These are phyloP conservation scores for Callipepla squamata DNA, from an alignment of 2,113 vertebrate species.

Conservation along the genomic window DNA sequence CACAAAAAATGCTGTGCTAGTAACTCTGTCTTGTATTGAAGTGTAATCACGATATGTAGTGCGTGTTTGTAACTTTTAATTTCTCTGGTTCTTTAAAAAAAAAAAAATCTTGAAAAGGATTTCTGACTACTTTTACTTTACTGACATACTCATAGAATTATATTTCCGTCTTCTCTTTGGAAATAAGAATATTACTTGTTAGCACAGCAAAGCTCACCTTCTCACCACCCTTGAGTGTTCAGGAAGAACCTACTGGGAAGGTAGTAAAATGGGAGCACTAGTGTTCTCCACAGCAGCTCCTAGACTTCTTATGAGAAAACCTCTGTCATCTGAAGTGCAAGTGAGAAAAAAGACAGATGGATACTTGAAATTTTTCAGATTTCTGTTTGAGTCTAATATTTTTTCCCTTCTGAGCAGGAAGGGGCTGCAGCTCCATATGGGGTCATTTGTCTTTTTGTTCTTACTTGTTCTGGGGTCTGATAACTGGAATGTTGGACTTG, in stretches of 20 bases:
- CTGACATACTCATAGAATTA: background rate
- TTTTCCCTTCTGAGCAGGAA: background rate
- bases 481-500: background rate
- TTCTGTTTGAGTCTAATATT: background rate
- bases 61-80: constrained; percentile 38
- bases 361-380: background rate
- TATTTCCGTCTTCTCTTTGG: background rate
- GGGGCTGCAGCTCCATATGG: background rate
- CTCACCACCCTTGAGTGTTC: background rate
- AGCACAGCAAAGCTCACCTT: background rate
- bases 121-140: background rate
- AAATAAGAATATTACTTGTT: background rate
- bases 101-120: background rate
- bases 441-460: background rate
- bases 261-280: background rate
- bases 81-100: constrained; percentile 42
- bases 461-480: rapidly evolving
- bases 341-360: background rate
- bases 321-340: background rate
- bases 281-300: background rate
- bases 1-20: constrained; percentile 65
- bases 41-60: constrained; percentile 32
- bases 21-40: constrained; percentile 47
- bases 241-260: background rate
- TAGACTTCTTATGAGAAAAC: background rate